phyloP scores from a whole-genome alignment of 37 sponge, comb jelly and placozoan species.

The Sycon ciliatum region DNA sequence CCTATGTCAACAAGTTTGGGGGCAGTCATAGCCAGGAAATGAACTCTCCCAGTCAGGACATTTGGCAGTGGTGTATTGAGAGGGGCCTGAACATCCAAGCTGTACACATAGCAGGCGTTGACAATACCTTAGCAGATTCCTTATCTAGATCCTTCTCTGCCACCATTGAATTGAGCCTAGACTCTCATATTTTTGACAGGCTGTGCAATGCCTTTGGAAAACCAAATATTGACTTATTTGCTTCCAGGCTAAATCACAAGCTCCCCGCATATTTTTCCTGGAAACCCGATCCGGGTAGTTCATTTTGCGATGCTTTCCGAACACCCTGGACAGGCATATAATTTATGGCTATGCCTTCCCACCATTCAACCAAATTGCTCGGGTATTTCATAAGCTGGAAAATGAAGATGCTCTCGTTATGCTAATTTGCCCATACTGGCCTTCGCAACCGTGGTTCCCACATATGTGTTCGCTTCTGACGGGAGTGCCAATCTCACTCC shows the following conservation, averaged over 20 bases:
- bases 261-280: conserved; percentile 32
- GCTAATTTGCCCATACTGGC: conserved; percentile 29
- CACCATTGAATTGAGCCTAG: conserved; percentile 25
- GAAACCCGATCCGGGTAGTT: conserved; percentile 30
- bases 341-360: conserved; percentile 42
- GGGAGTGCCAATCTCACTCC: conserved; percentile 15
- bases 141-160: conserved; percentile 17
- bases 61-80: conserved; percentile 39
- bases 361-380: conserved; percentile 35
- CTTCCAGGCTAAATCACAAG: conserved; percentile 38
- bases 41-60: not conserved
- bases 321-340: conserved; percentile 11
- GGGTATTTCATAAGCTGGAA: conserved; percentile 32
- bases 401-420: conserved; percentile 15
- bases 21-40: conserved; percentile 1
- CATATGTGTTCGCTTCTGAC: conserved; percentile 13
- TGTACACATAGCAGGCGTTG: conserved; percentile 13
- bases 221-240: conserved; percentile 37
- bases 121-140: conserved; percentile 23
- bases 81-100: not conserved
- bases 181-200: not conserved
- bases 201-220: conserved; percentile 10
- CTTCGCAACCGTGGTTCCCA: conserved; percentile 42
- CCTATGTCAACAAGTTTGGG: conserved; percentile 25
- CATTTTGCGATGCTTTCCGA: conserved; percentile 31